These are phyloP conservation scores for Paracentrotus lividus DNA, from an alignment of 53 echinoderm and acorn worm species.

Conservation along the genomic window DNA sequence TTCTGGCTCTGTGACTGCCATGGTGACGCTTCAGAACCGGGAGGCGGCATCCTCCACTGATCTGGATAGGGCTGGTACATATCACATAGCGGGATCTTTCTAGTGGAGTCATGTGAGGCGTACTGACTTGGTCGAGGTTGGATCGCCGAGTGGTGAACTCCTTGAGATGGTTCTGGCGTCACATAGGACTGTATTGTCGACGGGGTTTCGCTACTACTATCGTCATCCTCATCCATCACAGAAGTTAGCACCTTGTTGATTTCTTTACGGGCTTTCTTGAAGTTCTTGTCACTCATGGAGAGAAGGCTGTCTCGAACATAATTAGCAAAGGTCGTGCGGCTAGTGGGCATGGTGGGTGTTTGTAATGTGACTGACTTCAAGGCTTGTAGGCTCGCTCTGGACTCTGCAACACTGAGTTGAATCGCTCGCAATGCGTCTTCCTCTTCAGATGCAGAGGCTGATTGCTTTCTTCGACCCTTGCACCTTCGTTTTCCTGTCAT, in stretches of 20 bases:
- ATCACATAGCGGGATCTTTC: no score
- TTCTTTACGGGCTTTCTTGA: constrained; percentile 64
- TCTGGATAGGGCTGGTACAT: no score
- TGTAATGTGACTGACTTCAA: constrained; percentile 38
- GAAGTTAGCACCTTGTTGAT: constrained; percentile 52
- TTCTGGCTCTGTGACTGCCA: no score
- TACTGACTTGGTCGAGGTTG: constrained; percentile 35
- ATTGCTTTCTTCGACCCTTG: constrained; percentile 18
- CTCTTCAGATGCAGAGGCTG: constrained; percentile 21
- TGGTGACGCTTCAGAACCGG: no score
- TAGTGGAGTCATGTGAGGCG: background rate
- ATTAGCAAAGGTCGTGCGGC: constrained; percentile 60
- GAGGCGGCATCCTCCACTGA: no score
- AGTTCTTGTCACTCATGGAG: constrained; percentile 64
- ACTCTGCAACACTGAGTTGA: constrained; percentile 48
- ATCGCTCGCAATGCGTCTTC: constrained; percentile 48
- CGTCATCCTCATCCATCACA: constrained; percentile 47
- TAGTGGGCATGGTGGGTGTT: constrained; percentile 41
- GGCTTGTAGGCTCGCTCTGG: constrained; percentile 34
- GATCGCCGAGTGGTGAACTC: constrained; percentile 30
- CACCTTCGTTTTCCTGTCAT: constrained; percentile 25
- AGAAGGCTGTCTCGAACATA: constrained; percentile 63
- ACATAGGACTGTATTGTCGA: constrained; percentile 47
- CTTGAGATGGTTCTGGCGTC: constrained; percentile 22
- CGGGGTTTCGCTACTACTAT: constrained; percentile 13